A percentile compares a stretch with the other conserved stretches of the same genome.
These are phyloP conservation scores for Engystomops pustulosus DNA, from an alignment of 2,113 vertebrate genomes.

Conservation along the genomic window DNA sequence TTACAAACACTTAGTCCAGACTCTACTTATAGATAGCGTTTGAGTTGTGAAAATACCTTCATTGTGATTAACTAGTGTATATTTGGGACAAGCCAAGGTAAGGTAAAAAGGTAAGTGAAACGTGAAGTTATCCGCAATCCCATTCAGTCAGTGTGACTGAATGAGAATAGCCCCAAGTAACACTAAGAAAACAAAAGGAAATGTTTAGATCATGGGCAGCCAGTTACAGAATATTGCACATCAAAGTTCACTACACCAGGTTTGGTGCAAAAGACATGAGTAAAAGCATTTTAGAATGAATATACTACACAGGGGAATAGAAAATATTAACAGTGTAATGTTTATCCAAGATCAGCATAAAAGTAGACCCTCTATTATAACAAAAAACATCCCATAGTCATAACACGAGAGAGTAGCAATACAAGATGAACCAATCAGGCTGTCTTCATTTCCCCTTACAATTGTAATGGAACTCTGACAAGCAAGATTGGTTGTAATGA, in stretches of 20 bases:
- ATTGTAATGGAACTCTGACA: constrained; percentile 73
- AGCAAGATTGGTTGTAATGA: constrained; percentile 57
- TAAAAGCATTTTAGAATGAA: background rate
- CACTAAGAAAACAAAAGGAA: background rate
- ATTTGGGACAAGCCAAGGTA: background rate
- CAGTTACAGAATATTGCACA: background rate
- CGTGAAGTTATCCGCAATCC: background rate
- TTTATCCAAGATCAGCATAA: no score
- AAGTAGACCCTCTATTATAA: background rate
- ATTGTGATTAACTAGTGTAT: background rate
- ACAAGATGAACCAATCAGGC: constrained; percentile 55
- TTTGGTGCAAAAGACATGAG: background rate
- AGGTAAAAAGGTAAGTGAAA: background rate
- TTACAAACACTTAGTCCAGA: background rate
- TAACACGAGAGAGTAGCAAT: background rate
- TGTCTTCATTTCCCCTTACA: constrained; percentile 74
- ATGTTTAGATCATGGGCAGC: background rate
- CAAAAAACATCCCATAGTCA: background rate
- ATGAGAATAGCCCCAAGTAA: background rate
- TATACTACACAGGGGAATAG: background rate
- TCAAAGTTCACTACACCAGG: background rate
- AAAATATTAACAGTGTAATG: background rate
- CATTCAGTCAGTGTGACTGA: background rate
- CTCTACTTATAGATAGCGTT: no score
- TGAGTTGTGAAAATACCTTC: no score